Conservation (phyloP, 2,888 invertebrate species). For the Leptura quadrifasciata region DNA sequence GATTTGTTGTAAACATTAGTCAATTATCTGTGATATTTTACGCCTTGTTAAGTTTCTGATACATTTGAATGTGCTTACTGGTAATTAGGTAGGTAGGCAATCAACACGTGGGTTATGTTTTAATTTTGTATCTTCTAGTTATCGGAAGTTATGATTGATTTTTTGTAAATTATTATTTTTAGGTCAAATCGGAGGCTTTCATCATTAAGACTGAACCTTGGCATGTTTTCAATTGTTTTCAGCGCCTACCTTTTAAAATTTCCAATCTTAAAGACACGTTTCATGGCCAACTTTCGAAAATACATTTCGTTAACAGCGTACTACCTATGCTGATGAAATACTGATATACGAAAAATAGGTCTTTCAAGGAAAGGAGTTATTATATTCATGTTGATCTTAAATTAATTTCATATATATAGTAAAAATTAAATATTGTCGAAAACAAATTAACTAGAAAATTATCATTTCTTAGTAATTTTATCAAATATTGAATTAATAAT, state of each 20-base stretch:
- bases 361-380: not conserved
- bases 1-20: conserved; percentile 4
- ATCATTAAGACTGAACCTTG: conserved; percentile 24
- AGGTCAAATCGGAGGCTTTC: not conserved
- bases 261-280: not conserved
- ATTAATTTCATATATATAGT: too few relatives aligned
- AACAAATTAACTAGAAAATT: too few relatives aligned
- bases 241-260: conserved; percentile 16
- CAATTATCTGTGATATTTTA: conserved; percentile 14
- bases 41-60: conserved; percentile 9
- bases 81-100: conserved; percentile 9
- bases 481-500: too few relatives aligned
- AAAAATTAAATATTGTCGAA: too few relatives aligned
- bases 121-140: conserved; percentile 11
- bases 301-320: not conserved
- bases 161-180: conserved; percentile 15
- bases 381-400: too few relatives aligned
- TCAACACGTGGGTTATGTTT: conserved; percentile 15
- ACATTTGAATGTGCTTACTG: conserved; percentile 24
- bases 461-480: too few relatives aligned
- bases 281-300: conserved; percentile 18
- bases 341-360: not conserved
- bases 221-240: conserved; percentile 9
- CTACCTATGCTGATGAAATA: not conserved
- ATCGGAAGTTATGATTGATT: conserved; percentile 24